Base-by-base conservation (phyloP, 2,888 invertebrate genomes). In the Girardia tigrina region DNA sequence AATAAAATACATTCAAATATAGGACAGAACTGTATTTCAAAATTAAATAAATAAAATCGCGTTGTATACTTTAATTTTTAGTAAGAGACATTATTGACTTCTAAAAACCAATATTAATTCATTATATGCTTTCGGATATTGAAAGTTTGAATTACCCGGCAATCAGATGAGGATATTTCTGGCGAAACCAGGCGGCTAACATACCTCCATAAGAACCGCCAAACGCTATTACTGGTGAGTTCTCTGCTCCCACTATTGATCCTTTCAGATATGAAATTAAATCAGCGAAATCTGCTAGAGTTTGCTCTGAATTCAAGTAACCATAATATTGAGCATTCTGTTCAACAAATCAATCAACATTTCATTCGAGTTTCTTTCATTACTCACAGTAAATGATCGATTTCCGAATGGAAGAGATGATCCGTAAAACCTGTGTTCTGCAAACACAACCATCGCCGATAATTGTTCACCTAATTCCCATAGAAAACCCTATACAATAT, bases 381-480 rank as follows among this genome's bases (percentile, higher is more conserved):
- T 4, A 23, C 78, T 80, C 79, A 86, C 85, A 79, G 82, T 79
- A 75, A 81, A 86, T 0, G 92, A 90, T 70, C 88, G 86, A 80
- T 90, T 89, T 1, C 91, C 92, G 84, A 90, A 94, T 0, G 97
- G 95, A 85, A 91, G 82, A 0, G 94, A 91, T 78, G 88, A 85
- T 1, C 95, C 97, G 84, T 97, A 97, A 82, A 92, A 97, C 84
- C 97, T 89, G 85, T 97, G 97, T 82, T 97, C 97, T 12, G 92
- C 94, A 84, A 94, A 94, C 0, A 94, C 88, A 6, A 97, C 81
- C 79, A 90, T 85, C 0, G 94, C 94, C 70, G 87, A 87, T 82
- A 91, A 90, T 79, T 89, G 85, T 1, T 88, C 85, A 0, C 93
- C 94, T 78, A 90, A 88, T 75, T 95, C 93, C 91, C 91, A 95